A percentile compares a stretch with the other conserved stretches of the same genome.
These are phyloP conservation scores for Pteronura brasiliensis DNA, from an alignment of 2,113 vertebrate species.

Conservation along the genomic window DNA sequence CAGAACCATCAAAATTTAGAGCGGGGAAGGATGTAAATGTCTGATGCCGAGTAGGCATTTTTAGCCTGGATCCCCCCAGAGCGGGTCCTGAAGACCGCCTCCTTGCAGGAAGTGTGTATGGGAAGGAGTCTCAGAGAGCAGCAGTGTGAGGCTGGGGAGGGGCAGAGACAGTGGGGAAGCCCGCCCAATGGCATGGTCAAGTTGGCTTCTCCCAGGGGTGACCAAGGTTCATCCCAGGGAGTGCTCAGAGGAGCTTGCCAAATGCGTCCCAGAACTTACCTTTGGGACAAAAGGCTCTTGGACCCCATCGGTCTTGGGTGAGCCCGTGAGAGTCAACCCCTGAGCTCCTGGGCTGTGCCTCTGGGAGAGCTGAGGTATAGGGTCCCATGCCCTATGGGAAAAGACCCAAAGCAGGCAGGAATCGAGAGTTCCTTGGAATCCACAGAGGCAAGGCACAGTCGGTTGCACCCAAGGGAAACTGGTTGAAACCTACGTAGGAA, in stretches of 20 bases:
- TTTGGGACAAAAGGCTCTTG: not conserved
- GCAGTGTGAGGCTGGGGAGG: fast-evolving
- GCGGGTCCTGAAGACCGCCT: not conserved
- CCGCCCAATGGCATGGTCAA: not conserved
- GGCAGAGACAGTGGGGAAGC: not conserved
- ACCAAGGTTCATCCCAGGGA: not conserved
- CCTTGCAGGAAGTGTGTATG: not conserved
- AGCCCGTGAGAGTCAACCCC: not conserved
- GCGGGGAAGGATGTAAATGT: not conserved
- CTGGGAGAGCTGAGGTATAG: not conserved
- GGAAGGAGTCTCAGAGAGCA: not conserved
- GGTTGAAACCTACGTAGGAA: not conserved
- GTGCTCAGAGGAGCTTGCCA: not conserved
- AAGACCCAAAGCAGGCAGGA: not conserved
- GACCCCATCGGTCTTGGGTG: not conserved
- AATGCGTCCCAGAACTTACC: not conserved
- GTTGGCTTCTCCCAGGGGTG: not conserved
- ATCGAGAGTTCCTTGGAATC: not conserved
- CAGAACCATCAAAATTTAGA: conserved; percentile 6
- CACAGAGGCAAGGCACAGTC: not conserved
- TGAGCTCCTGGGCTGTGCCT: not conserved
- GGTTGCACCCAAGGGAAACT: not conserved
- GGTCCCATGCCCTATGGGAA: not conserved
- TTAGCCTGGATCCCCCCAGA: not conserved
- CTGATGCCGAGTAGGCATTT: not conserved